These are phyloP conservation scores for Echinarachnius parma DNA, from an alignment of 53 echinoderm and acorn worm genomes.

Conservation along the genomic window DNA sequence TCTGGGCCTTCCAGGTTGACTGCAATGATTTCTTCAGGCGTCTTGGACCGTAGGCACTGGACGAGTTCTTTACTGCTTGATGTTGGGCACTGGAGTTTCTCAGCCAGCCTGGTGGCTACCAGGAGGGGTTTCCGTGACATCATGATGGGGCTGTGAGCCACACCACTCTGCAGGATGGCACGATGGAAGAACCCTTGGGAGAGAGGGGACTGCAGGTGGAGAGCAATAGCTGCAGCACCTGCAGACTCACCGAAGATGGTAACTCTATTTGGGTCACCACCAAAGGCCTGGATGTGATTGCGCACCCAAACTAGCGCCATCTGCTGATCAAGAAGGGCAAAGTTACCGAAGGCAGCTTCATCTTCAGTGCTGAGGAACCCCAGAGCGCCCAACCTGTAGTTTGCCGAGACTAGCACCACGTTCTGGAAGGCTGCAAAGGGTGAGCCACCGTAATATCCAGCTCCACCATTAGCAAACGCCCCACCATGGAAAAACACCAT, in stretches of 20 bases:
- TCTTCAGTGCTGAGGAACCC: slow-evolving; percentile 75
- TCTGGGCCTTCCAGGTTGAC: slow-evolving; percentile 46
- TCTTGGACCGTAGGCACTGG: slow-evolving; percentile 62
- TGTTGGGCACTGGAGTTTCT: slow-evolving; percentile 56
- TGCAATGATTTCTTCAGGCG: slow-evolving; percentile 56
- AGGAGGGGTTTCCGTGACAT: slow-evolving; percentile 54
- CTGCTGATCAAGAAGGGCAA: slow-evolving; percentile 77
- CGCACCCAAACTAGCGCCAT: slow-evolving; percentile 72
- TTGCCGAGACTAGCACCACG: slow-evolving; percentile 76
- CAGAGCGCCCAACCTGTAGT: slow-evolving; percentile 77
- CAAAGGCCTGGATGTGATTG: slow-evolving; percentile 69
- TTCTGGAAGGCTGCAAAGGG: slow-evolving; percentile 73
- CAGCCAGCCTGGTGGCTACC: slow-evolving; percentile 58
- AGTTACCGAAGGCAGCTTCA: slow-evolving; percentile 67
- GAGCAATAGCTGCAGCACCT: slow-evolving; percentile 64
- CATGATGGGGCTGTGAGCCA: slow-evolving; percentile 58
- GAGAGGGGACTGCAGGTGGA: slow-evolving; percentile 61
- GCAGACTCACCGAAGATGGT: slow-evolving; percentile 89
- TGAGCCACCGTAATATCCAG: slow-evolving; percentile 67
- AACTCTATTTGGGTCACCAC: slow-evolving; percentile 62
- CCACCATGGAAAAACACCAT: slow-evolving; percentile 86
- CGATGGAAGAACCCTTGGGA: slow-evolving; percentile 66
- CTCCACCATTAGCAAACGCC: slow-evolving; percentile 63
- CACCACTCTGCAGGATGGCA: slow-evolving; percentile 68
- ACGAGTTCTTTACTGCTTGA: slow-evolving; percentile 42